Percentiles rank a stretch among this genome's conserved stretches.
Conservation (phyloP, 2,113 vertebrate genomes). For the Eubucco bourcierii region DNA sequence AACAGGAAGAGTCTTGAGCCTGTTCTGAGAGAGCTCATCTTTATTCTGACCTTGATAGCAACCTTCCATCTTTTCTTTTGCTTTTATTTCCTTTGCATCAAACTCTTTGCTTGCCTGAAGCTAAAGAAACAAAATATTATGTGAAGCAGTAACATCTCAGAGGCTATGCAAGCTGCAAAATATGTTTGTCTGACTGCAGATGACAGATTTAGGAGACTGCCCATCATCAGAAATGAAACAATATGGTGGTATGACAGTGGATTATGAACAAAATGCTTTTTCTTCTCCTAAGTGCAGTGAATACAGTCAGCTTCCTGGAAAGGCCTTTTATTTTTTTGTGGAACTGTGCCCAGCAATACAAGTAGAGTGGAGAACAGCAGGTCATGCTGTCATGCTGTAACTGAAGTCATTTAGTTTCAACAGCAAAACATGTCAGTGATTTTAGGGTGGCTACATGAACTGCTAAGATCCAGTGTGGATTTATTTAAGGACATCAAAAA, state of each 20-base stretch:
- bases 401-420: background rate
- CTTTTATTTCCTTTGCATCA: slow-evolving; percentile 1
- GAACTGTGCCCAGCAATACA: background rate
- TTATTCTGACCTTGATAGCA: slow-evolving; percentile 21
- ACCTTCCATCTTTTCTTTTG: background rate
- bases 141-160: slow-evolving; percentile 11
- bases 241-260: background rate
- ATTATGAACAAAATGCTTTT: background rate
- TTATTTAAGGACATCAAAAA: background rate
- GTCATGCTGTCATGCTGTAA: background rate
- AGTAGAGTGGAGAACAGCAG: background rate
- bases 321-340: background rate
- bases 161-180: background rate
- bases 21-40: background rate
- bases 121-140: background rate
- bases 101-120: slow-evolving; percentile 1
- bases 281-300: background rate
- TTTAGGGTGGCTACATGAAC: background rate
- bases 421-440: background rate
- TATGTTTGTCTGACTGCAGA: slow-evolving; percentile 34
- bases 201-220: slow-evolving; percentile 15
- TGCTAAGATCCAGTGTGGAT: background rate
- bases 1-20: background rate
- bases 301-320: background rate
- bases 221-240: background rate